Evolutionary conservation across 2,113 vertebrate genomes (phyloP).

Genomic region (Bujurquina vittata): DNA sequence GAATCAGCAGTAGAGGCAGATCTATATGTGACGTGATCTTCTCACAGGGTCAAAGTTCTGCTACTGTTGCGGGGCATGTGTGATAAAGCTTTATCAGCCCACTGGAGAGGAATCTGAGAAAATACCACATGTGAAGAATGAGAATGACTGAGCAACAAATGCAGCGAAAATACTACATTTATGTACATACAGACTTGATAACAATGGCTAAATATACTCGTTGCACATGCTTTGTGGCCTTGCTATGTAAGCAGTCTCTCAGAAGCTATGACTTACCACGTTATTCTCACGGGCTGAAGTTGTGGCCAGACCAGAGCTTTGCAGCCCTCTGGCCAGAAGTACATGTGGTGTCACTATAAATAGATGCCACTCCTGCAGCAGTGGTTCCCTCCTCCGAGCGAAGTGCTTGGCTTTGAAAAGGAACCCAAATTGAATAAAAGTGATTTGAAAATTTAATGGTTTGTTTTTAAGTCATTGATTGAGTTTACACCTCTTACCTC

Average conservation of each 20-base stretch:
- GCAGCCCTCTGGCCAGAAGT: slow-evolving; percentile 28
- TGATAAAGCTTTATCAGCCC: slow-evolving; percentile 69
- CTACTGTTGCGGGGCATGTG: not conserved
- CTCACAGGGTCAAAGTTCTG: slow-evolving; percentile 76
- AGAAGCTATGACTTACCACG: slow-evolving; percentile 45
- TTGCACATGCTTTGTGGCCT: accelerated
- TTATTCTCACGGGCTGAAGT: not conserved
- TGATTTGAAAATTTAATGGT: accelerated
- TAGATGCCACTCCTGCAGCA: slow-evolving; percentile 49
- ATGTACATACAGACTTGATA: not conserved
- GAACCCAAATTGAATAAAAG: accelerated
- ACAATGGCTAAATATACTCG: not conserved
- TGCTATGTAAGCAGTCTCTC: not conserved
- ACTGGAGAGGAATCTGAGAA: slow-evolving; percentile 56
- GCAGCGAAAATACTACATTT: not conserved
- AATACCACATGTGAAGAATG: slow-evolving; percentile 39
- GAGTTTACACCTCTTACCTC: accelerated
- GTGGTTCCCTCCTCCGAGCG: not conserved
- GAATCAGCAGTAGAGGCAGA: slow-evolving; percentile 15
- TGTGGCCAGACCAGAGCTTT: not conserved
- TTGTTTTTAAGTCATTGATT: not conserved
- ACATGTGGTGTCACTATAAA: slow-evolving; percentile 71
- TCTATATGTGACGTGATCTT: slow-evolving; percentile 7
- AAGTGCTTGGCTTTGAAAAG: not conserved
- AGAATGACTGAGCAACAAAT: not conserved